Evolutionary conservation across 2,113 vertebrate species (phyloP).

Genomic region (Elgaria multicarinata): DNA sequence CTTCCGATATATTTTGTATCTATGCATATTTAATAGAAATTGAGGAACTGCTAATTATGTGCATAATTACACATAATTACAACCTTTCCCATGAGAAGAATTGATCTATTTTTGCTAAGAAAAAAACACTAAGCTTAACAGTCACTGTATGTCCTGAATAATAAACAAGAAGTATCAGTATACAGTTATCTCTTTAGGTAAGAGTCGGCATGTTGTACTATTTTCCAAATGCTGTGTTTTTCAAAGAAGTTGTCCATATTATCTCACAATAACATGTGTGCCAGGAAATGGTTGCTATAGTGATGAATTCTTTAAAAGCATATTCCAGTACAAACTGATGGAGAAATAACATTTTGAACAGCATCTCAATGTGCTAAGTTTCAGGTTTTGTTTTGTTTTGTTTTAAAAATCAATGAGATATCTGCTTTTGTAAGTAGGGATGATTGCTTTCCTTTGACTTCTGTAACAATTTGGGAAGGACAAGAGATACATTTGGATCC

Average conservation of each 20-base stretch:
- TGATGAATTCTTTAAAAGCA: slow-evolving; percentile 13
- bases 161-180: background rate
- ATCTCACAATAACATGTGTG: slow-evolving; percentile 2
- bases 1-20: background rate
- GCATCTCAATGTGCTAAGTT: background rate
- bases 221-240: background rate
- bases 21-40: background rate
- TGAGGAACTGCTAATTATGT: background rate
- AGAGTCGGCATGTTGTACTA: background rate
- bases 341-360: slow-evolving; percentile 18
- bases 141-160: background rate
- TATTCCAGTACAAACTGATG: background rate
- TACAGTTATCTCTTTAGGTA: background rate
- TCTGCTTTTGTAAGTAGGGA: background rate
- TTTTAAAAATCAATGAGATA: background rate
- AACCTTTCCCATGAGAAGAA: background rate
- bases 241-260: slow-evolving; percentile 2
- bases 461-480: background rate
- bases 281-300: slow-evolving; percentile 27
- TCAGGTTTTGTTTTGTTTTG: background rate
- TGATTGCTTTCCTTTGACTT: background rate
- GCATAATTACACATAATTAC: background rate
- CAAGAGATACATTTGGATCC: background rate
- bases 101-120: background rate
- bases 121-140: background rate